phyloP scores from a whole-genome alignment of 1,140 invertebrate genomes.

The Aphelenchoides avenae region DNA sequence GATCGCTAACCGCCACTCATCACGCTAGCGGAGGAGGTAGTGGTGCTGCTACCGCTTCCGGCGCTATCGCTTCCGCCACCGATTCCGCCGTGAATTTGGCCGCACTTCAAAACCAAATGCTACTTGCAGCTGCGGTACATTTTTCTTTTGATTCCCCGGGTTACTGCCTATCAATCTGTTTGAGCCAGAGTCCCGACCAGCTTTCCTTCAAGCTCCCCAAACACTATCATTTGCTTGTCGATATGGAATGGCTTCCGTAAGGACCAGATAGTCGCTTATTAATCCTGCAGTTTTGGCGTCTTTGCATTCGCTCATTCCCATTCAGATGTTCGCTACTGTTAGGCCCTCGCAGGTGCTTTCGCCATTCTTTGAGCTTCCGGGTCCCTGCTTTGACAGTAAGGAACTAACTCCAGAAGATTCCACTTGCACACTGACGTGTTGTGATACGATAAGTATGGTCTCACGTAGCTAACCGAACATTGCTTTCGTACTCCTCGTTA shows the following conservation, averaged over 20 bases:
- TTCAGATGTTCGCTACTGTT: constrained; percentile 11
- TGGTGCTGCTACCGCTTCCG: no score
- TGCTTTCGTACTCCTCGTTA: background rate
- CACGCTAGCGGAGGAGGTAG: no score
- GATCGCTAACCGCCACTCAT: no score
- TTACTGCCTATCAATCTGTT: background rate
- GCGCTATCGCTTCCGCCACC: no score
- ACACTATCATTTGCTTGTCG: background rate
- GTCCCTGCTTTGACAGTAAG: background rate
- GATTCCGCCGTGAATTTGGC: no score
- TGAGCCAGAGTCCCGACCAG: background rate
- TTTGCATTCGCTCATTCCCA: constrained; percentile 1
- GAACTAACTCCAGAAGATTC: background rate
- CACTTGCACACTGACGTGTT: background rate
- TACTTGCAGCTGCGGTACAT: no score
- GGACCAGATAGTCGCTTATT: no score
- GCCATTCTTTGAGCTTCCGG: constrained; percentile 8
- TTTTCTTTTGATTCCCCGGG: background rate
- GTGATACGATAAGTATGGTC: background rate
- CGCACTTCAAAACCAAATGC: no score
- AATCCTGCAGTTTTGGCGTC: no score
- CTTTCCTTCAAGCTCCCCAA: background rate
- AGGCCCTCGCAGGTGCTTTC: constrained; percentile 3
- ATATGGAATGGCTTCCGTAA: no score
- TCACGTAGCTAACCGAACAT: background rate